These are phyloP conservation scores for Ancistrus triradiatus DNA, from an alignment of 2,113 vertebrate species.

Conservation along the genomic window DNA sequence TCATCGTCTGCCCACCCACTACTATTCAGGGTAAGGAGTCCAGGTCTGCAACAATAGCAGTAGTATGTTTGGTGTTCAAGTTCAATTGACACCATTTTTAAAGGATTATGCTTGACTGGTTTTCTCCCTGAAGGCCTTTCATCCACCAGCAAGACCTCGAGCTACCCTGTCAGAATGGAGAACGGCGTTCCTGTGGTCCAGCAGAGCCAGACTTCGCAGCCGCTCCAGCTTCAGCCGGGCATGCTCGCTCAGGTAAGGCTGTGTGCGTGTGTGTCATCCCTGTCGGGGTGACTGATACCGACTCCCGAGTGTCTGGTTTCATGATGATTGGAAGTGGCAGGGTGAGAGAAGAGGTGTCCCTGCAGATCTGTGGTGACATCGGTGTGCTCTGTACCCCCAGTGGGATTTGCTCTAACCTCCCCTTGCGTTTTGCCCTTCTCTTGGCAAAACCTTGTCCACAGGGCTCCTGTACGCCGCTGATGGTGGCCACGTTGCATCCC, in stretches of 20 bases:
- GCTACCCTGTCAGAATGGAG: constrained; percentile 92
- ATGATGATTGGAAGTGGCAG: constrained; percentile 9
- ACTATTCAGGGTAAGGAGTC: constrained; percentile 85
- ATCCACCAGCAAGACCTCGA: constrained; percentile 75
- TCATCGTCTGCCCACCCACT: constrained; percentile 94
- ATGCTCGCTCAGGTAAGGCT: constrained; percentile 89
- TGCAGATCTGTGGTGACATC: constrained; percentile 19
- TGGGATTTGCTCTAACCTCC: constrained; percentile 39
- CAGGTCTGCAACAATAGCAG: too few species aligned
- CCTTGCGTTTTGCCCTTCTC: constrained; percentile 55
- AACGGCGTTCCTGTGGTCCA: constrained; percentile 92
- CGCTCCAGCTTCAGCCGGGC: constrained; percentile 94
- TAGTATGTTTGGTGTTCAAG: too few species aligned
- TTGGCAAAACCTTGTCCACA: constrained; percentile 73
- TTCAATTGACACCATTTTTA: too few species aligned
- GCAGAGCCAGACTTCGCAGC: constrained; percentile 87
- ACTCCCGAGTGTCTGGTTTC: not conserved
- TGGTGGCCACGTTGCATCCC: constrained; percentile 98
- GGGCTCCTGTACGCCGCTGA: constrained; percentile 99
- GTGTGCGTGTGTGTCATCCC: not conserved
- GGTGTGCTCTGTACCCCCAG: constrained; percentile 34
- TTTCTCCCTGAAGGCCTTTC: constrained; percentile 60
- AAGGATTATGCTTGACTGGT: too few species aligned
- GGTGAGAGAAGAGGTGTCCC: not conserved
- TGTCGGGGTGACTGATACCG: not conserved